Base-by-base conservation (phyloP, 1,140 invertebrate species). In the Alviniconcha marisindica region DNA sequence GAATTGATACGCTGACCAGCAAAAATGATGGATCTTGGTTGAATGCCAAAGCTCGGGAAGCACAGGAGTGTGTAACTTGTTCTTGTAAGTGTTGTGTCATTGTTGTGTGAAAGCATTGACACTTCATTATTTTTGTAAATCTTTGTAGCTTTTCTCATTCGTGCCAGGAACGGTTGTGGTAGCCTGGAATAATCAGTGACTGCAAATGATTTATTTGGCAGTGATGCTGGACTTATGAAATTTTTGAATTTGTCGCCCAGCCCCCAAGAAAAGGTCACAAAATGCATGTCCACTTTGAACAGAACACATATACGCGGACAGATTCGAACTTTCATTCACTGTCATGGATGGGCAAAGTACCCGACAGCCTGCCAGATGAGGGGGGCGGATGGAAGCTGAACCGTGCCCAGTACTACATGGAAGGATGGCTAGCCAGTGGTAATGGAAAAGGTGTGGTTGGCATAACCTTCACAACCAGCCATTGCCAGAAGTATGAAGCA, bases 311-410 rank as follows among this genome's bases (percentile, higher is more conserved):
- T 92, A 97, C 97, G 83, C 96, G 97, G 93, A 98, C 97, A 93
- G 98, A 99, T 94, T 98, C 97, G 94, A 96, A 97, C 88, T 97
- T 99, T 90, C 94, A 98, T 85, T 97, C 97, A 86, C 94, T 99
- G 90, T 98, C 97, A 89, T 99, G 98, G 98, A 99, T 99, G 98
- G 97, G 97, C 87, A 98, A 98, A 94, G 97, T 98, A 87, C 97
- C 97, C 82, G 98, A 99, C 92, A 97, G 98, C 91, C 95, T 98
- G 88, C 96, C 89, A 36, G 91, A 92, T 44, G 83, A 86, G 71
- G 88, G 83, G 24, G 87, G 89, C 33, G 93, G 93, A 3, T 94
- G 94, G 97, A 98, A 98, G 94, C 93, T 99, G 85, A 98, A 98
- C 93, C 95, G 97, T 85, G 96, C 96, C 88, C 98, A 98, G 94